Evolutionary conservation across 2,797 vertebrate species (phyloP), one percentile per base, ranked within the genome.

Genomic region (Acridotheres tristis): DNA sequence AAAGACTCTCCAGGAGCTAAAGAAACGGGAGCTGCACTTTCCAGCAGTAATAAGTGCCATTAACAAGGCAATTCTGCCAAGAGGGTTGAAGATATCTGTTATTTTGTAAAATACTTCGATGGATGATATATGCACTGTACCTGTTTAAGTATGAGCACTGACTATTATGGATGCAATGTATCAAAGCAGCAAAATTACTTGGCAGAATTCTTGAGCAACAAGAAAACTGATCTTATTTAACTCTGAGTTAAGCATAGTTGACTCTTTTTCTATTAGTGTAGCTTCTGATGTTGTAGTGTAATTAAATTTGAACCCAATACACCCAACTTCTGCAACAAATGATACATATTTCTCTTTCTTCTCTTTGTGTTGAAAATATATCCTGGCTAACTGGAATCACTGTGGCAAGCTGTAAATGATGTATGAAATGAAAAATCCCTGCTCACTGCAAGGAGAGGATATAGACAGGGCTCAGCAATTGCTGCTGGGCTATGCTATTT

Each of bases 381-480:
- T 89, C 55, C 94, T 95, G 79, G 71, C 71, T 94, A 94, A 95
- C 93, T 92, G 61, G 88, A 97, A 97, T 91, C 90, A 90, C 83
- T 90, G 91, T 97, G 91, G 90, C 93, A 96, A 97, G 94, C 88
- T 96, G 95, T 94, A 97, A 97, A 97, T 97, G 96, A 96, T 97
- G 97, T 96, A 97, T 97, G 97, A 97, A 96, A 96, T 96, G 94
- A 97, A 96, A 96, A 97, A 96, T 94, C 94, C 75, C 74, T 94
- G 84, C 89, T 97, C 88, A 81, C 50, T 90, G 83, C 81, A 93
- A 95, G 93, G 86, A 97, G 85, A 94, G 90, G 89, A 63, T 78
- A 96, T 34, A 96, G 74, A 94, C 55, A 93, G 71, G 62, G 75
- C 88, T 96, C 76, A 90, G 69, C 88, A 88, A 65, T 90, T 93